A percentile compares a stretch with the other conserved stretches of the same genome.
Evolutionary conservation across 2,113 vertebrate species (phyloP).

Genomic region (Psittacara wagleri): DNA sequence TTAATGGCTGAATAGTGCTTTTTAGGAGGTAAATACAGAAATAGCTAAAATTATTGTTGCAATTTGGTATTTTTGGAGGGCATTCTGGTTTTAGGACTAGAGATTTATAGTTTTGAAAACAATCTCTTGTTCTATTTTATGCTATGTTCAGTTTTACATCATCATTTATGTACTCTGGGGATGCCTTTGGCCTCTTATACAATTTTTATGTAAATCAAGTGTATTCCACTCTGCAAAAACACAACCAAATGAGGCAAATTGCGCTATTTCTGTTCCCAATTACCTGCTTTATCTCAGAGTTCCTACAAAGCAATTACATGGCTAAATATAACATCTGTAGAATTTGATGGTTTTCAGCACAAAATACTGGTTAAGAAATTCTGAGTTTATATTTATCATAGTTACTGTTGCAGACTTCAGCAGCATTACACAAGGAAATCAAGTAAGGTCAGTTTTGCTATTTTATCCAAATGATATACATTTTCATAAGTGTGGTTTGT

Average conservation of each 20-base stretch:
- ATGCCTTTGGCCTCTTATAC: background rate
- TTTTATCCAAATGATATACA: background rate
- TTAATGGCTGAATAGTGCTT: background rate
- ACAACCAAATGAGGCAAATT: background rate
- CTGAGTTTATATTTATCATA: background rate
- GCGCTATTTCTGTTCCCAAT: background rate
- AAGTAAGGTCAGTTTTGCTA: background rate
- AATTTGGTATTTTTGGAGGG: background rate
- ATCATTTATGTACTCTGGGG: background rate
- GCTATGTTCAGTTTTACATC: background rate
- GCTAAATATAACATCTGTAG: background rate
- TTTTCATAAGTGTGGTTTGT: background rate
- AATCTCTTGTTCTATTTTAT: background rate
- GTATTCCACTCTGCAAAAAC: background rate
- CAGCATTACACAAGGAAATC: background rate
- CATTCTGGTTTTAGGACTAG: background rate
- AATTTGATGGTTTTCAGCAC: background rate
- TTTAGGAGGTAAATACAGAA: background rate
- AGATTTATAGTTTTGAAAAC: background rate
- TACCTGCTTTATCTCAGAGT: background rate
- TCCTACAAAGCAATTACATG: background rate
- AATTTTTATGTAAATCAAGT: background rate
- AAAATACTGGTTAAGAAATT: background rate
- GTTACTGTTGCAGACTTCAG: background rate
- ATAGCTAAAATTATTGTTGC: background rate